Evolutionary conservation across 2,113 vertebrate species (phyloP), one percentile per base, ranked within the genome.

Genomic region (Terrapene triunguis): DNA sequence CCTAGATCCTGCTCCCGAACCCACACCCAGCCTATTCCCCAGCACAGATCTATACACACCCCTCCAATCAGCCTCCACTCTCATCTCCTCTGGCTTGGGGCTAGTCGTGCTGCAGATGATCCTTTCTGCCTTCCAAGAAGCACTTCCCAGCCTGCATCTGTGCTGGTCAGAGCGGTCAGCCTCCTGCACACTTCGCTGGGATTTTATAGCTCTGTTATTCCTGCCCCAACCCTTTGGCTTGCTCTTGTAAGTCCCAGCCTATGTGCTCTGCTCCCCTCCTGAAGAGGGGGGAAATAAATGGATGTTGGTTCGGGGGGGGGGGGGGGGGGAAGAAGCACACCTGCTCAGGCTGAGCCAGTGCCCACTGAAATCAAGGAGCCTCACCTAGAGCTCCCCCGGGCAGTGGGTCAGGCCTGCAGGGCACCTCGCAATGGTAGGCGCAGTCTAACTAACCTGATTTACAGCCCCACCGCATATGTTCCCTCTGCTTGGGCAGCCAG

Each of bases 221-320:
- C 48, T 89, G 81, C 82, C 27, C n/a, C 87, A 29, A 35, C 93
- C 85, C 93, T 94, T 96, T 88, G 0, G 82, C 95, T 97, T 96
- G 95, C 96, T 95, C 82, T 89, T 96, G 91, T 97, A 97, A 92
- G 42, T 47, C 88, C 85, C 89, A 94, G 85, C 86, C 29, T 95
- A 53, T 83, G 89, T 96, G 93, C 93, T 91, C 93, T 97, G 88
- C 92, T 96, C 93, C 84, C 94, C 76, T 96, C 87, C 93, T 94
- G 90, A 92, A 85, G 94, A 93, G 95, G 89, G 96, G 97, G 96
- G 92, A 97, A 98, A 97, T 98, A 98, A 98, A 98, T 93, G 93
- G 93, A 95, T 95, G 95, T 94, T 96, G 96, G 97, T 98, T 95
- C 96, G 97, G 94, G 14, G 50, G 13, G 4, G 4, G 14, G 48